Conservation (phyloP, 2,888 invertebrate species). For the Abrostola triplasia region DNA sequence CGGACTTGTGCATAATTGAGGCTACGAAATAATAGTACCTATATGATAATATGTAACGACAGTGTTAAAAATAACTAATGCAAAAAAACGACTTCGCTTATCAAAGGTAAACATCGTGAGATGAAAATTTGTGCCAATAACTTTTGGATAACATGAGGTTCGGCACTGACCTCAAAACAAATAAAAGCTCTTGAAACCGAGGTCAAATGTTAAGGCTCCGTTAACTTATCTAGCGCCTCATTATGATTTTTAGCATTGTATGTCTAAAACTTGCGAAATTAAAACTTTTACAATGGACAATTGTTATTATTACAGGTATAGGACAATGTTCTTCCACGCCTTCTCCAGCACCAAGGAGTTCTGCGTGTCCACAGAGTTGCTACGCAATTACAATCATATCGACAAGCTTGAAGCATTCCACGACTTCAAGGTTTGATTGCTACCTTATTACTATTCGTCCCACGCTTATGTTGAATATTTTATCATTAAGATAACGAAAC, state of each 20-base stretch:
- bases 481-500: conserved; percentile 33
- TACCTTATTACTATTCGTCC: conserved; percentile 40
- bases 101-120: no score
- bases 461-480: conserved; percentile 41
- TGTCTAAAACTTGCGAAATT: conserved; percentile 25
- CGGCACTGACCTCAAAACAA: conserved; percentile 69
- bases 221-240: conserved; percentile 36
- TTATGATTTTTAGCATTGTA: conserved; percentile 46
- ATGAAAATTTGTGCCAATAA: conserved; percentile 18
- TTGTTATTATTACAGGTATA: conserved; percentile 81
- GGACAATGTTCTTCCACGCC: conserved; percentile 94
- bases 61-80: no score
- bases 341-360: conserved; percentile 94
- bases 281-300: conserved; percentile 41
- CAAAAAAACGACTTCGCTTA: no score
- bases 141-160: conserved; percentile 34
- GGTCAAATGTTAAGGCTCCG: conserved; percentile 51
- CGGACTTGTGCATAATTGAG: neutral
- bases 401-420: conserved; percentile 90
- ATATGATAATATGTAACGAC: no score
- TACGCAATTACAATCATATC: conserved; percentile 92
- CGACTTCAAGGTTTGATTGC: conserved; percentile 89
- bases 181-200: conserved; percentile 58
- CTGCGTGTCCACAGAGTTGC: conserved; percentile 91
- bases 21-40: neutral